Evolutionary conservation across 2,888 invertebrate species (phyloP).

Genomic region (Selenia dentaria): DNA sequence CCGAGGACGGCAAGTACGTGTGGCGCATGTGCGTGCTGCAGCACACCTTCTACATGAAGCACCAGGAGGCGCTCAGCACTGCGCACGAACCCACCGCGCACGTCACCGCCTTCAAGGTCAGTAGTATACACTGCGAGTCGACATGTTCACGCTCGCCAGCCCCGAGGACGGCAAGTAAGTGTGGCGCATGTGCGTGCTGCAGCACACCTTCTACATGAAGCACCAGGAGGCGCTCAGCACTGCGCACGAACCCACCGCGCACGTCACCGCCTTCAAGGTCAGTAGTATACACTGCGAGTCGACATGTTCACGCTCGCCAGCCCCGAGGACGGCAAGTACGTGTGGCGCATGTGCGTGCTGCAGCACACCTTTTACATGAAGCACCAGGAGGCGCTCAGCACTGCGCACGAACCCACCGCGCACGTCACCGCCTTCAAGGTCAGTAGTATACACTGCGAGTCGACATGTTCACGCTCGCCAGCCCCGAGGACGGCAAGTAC

Average conservation of each 20-base stretch:
- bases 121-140: constrained; percentile 72
- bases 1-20: constrained; percentile 97
- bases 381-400: too few relatives aligned
- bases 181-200: constrained; percentile 95
- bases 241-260: constrained; percentile 50
- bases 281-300: background rate
- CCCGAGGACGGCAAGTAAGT: constrained; percentile 97
- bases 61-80: background rate
- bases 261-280: constrained; percentile 72
- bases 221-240: background rate
- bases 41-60: constrained; percentile 93
- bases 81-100: constrained; percentile 54
- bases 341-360: constrained; percentile 96
- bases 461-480: constrained; percentile 87
- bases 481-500: constrained; percentile 96
- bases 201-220: constrained; percentile 95
- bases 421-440: too few relatives aligned
- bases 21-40: constrained; percentile 96
- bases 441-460: too few relatives aligned
- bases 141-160: constrained; percentile 93
- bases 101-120: constrained; percentile 69
- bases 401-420: too few relatives aligned
- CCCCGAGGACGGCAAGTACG: constrained; percentile 96
- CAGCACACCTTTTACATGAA: constrained; percentile 97
- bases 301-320: constrained; percentile 89